Evolutionary conservation across 2,888 invertebrate species (phyloP), one percentile per base, ranked within the genome.

Genomic region (Euplexia lucipara): DNA sequence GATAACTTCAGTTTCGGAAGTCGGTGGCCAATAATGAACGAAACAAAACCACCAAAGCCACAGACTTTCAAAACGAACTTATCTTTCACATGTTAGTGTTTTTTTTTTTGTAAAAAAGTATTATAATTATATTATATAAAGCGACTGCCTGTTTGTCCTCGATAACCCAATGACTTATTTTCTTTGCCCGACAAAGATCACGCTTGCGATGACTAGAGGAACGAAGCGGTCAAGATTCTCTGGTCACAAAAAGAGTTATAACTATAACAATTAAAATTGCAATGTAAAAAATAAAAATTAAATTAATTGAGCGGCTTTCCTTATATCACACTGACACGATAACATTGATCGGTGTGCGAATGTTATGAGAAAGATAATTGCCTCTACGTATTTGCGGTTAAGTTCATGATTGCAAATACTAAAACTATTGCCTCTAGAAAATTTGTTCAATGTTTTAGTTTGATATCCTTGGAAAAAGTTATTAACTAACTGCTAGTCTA

Each of bases 271-370:
- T 73, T 63, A 41, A 58, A 42, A 59, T 18, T n/a, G 34, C 41
- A 45, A 37, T n/a, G 22, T 42, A 26, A 61, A 41, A 1, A 6
- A n/a, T 61, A 68, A 26, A 58, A 58, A 64, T 78, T 61, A 58
- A 52, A 56, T 26, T 48, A 78, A 69, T 63, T 44, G 58, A 32
- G 22, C n/a, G 0, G 2, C 14, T 45, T 64, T 61, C 76, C 70
- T 75, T 16, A 44, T 66, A 5, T 68, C 60, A 68, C 60, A 71
- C 67, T 56, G 56, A 26, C 59, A 59, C 32, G 62, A 22, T 26
- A 64, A 9, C 64, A 75, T 67, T 79, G 75, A 41, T 62, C 34
- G 68, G 51, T 22, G 42, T 57, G 63, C n/a, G 64, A 42, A 34
- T 68, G 47, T 51, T 54, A 30, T 18, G 10, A 52, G 4, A 26